Percentiles rank a stretch among this genome's conserved stretches.
These are phyloP conservation scores for Halesus radiatus DNA, from an alignment of 1,140 invertebrate genomes.

Conservation along the genomic window DNA sequence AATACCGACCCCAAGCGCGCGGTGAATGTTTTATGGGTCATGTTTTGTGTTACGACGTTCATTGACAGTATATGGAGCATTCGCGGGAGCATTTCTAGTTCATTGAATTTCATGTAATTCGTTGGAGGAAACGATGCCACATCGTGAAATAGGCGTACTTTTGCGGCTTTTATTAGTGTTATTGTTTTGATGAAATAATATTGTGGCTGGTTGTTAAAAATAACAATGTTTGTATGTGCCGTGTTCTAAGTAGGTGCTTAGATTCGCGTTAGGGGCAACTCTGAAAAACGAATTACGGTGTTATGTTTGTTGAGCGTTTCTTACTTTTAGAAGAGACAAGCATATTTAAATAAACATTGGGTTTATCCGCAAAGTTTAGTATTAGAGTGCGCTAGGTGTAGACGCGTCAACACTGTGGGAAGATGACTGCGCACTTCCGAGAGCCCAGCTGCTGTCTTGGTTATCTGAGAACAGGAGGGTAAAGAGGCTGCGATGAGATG, in stretches of 20 bases:
- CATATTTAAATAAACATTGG: conserved; percentile 31
- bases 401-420: conserved; percentile 35
- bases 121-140: conserved; percentile 42
- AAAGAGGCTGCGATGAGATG: conserved; percentile 1
- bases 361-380: conserved; percentile 44
- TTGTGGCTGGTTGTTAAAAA: no score
- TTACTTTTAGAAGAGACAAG: conserved; percentile 30
- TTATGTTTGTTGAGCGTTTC: no score
- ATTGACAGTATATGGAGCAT: conserved; percentile 47
- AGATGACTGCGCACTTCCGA: conserved; percentile 49
- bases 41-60: conserved; percentile 47
- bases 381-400: conserved; percentile 26
- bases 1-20: conserved; percentile 34
- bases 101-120: conserved; percentile 45
- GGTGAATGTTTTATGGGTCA: conserved; percentile 46
- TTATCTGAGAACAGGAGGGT: not conserved
- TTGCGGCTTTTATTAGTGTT: conserved; percentile 7
- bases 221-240: not conserved
- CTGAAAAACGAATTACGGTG: not conserved
- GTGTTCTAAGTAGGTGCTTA: not conserved
- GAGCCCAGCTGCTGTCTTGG: conserved; percentile 34
- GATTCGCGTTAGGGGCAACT: not conserved
- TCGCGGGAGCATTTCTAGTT: conserved; percentile 37
- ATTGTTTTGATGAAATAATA: conserved; percentile 4
- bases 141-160: conserved; percentile 9